Evolutionary conservation across 2,888 invertebrate species (phyloP), one percentile per base, ranked within the genome.

Genomic region (Lacanobia oleracea): DNA sequence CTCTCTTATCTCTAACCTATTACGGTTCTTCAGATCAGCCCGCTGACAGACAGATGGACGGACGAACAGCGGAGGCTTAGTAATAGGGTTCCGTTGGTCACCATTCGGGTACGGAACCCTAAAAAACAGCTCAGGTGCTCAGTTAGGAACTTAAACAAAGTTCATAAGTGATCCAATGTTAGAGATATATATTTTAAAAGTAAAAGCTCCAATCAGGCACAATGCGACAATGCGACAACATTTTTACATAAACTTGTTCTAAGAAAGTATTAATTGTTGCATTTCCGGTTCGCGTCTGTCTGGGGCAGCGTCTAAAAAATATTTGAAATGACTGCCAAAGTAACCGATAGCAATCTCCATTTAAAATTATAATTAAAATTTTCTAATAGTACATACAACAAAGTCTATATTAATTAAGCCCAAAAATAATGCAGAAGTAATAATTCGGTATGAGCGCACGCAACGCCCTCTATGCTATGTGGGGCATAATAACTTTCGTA

Each of bases 401-500:
- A 67, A 57, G 61, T 50, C 14, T 61, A 43, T 54, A 73, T 59
- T 77, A 86, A 85, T 82, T 82, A 77, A 37, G 27, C 66, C 21
- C 21, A 48, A 67, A 70, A 68, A 59, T 75, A 75, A 74, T 60
- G 75, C 65, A 69, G 74, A 79, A 87, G 80, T 73, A 81, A 78
- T 70, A 67, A 61, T 80, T 81, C 75, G 64, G 67, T 77, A 87
- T 80, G 79, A 59, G 68, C 57, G 79, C 69, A 73, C 77, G 82
- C 72, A 80, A 81, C 85, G 81, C 81, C 85, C 81, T 81, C 84
- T 76, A 83, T 85, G 73, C 50, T 75, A 87, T 87, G 81, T 86
- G 86, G 87, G 81, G 84, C 86, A 84, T 85, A 86, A 87, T 86
- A 85, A 77, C 75, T 90, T 87, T 88, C 88, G 83, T 85, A 89